Evolutionary conservation across 2,797 vertebrate species (phyloP).

Genomic region (Rousettus madagascariensis): DNA sequence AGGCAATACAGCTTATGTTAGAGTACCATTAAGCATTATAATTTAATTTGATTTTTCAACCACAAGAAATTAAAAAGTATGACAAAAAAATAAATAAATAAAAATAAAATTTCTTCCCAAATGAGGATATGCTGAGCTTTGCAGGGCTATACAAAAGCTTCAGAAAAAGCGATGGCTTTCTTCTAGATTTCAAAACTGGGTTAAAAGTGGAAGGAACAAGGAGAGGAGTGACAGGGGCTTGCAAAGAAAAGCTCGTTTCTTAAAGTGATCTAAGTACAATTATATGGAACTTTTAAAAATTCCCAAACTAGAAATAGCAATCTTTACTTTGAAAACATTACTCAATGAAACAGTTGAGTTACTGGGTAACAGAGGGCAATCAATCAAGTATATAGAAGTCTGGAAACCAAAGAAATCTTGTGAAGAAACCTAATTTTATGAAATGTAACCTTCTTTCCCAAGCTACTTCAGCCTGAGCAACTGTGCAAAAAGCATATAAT

Average conservation of each 20-base stretch:
- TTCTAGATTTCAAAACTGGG: constrained; percentile 66
- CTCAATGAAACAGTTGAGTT: neutral
- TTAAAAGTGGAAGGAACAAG: constrained; percentile 53
- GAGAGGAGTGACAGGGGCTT: neutral
- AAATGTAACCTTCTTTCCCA: neutral
- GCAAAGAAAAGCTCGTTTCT: constrained; percentile 2
- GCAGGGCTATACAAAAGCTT: neutral
- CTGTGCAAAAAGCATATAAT: neutral
- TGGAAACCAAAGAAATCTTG: neutral
- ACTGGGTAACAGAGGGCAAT: neutral
- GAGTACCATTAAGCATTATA: neutral
- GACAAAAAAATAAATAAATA: neutral
- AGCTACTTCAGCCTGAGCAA: constrained; percentile 1
- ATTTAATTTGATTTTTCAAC: constrained; percentile 4
- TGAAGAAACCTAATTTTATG: neutral
- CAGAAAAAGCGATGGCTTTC: constrained; percentile 18
- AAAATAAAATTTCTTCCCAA: constrained; percentile 10
- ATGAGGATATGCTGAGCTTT: neutral
- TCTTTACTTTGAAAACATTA: neutral
- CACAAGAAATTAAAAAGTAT: neutral
- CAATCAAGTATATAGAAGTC: neutral
- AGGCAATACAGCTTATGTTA: neutral
- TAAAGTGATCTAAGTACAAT: neutral
- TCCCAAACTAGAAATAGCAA: neutral
- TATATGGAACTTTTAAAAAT: neutral